These are phyloP conservation scores for Calidris pygmaea DNA, from an alignment of 2,113 vertebrate species.

Conservation along the genomic window DNA sequence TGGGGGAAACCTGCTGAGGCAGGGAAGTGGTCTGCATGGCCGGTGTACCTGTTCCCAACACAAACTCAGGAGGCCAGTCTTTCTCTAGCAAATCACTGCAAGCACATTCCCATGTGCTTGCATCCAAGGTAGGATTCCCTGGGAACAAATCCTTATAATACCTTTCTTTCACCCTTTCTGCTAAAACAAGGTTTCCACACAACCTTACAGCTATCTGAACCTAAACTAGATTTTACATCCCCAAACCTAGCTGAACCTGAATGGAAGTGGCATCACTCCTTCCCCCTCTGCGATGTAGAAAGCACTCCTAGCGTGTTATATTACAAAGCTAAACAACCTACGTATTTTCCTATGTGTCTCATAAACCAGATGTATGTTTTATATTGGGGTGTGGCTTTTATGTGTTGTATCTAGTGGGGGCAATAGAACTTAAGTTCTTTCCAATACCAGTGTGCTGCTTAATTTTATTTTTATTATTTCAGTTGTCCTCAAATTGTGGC, in stretches of 20 bases:
- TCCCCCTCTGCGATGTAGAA: not conserved
- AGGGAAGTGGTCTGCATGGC: not conserved
- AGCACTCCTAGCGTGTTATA: not conserved
- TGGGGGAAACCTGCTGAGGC: not conserved
- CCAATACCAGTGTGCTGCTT: not conserved
- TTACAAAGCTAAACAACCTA: not conserved
- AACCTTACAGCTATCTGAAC: not conserved
- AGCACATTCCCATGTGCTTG: not conserved
- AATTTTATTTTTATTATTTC: not conserved
- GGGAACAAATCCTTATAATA: not conserved
- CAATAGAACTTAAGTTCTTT: conserved; percentile 31
- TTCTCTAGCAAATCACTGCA: not conserved
- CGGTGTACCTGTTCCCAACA: not conserved
- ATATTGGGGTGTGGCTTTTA: not conserved
- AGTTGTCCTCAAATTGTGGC: not conserved
- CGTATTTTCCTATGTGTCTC: not conserved
- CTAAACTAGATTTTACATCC: not conserved
- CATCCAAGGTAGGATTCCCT: not conserved
- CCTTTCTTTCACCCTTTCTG: not conserved
- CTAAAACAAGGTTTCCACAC: not conserved
- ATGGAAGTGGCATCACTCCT: not conserved
- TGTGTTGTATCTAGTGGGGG: not conserved
- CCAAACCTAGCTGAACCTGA: not conserved
- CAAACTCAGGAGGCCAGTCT: not conserved
- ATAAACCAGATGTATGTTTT: not conserved